Base-by-base conservation (phyloP, 2,797 vertebrate genomes). In the Somateria mollissima region DNA sequence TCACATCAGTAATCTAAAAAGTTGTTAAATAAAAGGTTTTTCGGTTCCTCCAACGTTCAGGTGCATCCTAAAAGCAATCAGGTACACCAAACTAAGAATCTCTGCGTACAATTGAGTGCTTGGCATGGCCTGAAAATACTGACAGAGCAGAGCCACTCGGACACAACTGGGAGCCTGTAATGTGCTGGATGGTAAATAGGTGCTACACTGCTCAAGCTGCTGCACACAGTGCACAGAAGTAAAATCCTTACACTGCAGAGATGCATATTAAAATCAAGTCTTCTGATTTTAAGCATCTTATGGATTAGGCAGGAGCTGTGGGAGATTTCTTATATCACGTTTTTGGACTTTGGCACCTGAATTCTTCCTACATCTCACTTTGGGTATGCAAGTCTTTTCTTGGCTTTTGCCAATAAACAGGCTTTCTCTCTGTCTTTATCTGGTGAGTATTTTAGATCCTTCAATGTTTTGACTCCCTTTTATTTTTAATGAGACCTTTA, bases 401-500 rank as follows among this genome's bases (percentile, higher is more conserved):
- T 64, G 71, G 83, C 95, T 94, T 64, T 76, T 84, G 74, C 15
- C 77, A 90, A 90, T 89, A 89, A 93, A 92, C 85, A 53, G 13
- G 51, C 51, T 53, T 16, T 87, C 87, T 37, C 39, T 53, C 74
- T 7, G 39, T 30, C 56, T 58, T 47, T 62, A 72, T 80, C 51
- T 89, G 57, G 34, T 81, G 93, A 96, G 92, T 86, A 91, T 91
- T 88, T 90, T 53, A 84, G 64, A 92, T 94, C 92, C 90, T 90
- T 90, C 87, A 92, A 88, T 84, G 71, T 70, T 96, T 92, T 91
- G 77, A 77, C 77, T 92, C 43, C 27, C 57, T 70, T 87, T 84
- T 88, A 84, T 86, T 91, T 94, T 86, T 84, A 90, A 95, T 89
- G 84, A 89, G 51, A 84, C 92, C n/a, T 60, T 82, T 82, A 60